A percentile compares a stretch with the other conserved stretches of the same genome.
Conservation (phyloP, 2,797 vertebrate species). For the Botia almorhae region DNA sequence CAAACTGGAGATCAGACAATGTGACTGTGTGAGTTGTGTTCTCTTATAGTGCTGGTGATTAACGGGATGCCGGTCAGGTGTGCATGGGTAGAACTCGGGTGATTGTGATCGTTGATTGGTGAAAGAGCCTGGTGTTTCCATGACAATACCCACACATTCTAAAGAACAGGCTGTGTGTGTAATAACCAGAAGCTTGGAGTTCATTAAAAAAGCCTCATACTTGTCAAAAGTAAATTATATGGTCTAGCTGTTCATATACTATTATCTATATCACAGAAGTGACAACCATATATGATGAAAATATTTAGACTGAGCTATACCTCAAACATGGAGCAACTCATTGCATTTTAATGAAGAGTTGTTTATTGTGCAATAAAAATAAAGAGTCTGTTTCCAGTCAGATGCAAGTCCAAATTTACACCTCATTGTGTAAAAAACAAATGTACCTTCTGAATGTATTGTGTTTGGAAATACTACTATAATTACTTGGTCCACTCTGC, state of each 20-base stretch:
- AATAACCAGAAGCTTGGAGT: conserved; percentile 2
- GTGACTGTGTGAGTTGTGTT: no score
- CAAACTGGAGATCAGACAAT: no score
- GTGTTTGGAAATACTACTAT: not conserved
- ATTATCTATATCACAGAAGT: not conserved
- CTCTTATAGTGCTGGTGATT: no score
- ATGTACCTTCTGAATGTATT: not conserved
- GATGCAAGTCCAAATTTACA: not conserved
- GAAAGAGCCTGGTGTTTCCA: no score
- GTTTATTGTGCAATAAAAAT: not conserved
- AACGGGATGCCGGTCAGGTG: no score
- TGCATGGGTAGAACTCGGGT: no score
- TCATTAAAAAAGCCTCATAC: not conserved
- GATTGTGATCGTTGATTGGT: no score
- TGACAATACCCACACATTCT: not conserved
- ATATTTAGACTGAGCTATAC: not conserved
- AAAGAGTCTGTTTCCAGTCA: not conserved
- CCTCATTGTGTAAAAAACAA: not conserved
- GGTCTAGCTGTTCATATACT: not conserved
- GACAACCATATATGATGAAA: not conserved
- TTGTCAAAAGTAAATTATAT: conserved; percentile 62
- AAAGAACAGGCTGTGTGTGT: conserved; percentile 8
- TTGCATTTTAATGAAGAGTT: conserved; percentile 2
- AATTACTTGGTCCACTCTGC: no score
- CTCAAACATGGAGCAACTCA: not conserved